phyloP scores from a whole-genome alignment of 2,113 vertebrate genomes.

The Phylloscopus trochiloides region DNA sequence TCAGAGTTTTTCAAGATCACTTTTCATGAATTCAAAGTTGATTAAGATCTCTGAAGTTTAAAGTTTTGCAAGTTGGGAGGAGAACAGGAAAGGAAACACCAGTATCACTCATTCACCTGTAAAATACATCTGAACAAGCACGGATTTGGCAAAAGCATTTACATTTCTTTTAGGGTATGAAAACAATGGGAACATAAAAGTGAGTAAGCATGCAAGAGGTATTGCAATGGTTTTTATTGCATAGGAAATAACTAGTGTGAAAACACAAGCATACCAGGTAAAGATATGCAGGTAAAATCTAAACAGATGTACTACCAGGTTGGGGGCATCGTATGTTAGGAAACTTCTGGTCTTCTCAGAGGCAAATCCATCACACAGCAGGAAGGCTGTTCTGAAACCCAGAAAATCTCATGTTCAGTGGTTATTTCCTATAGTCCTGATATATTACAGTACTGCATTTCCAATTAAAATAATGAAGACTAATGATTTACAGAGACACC shows the following conservation, averaged over 20 bases:
- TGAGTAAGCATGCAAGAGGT: neutral
- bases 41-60: neutral
- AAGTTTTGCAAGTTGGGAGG: neutral
- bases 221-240: neutral
- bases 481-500: neutral
- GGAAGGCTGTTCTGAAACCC: neutral
- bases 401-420: neutral
- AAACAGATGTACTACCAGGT: neutral
- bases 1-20: neutral
- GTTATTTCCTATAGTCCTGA: neutral
- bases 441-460: neutral
- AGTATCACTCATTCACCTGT: neutral
- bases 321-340: rapidly evolving
- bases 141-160: neutral
- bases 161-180: neutral
- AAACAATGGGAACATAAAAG: neutral
- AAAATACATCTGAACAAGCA: neutral
- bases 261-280: neutral
- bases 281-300: neutral
- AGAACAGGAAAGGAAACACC: neutral
- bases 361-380: neutral
- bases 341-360: neutral
- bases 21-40: neutral
- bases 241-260: neutral
- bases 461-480: neutral